phyloP scores from a whole-genome alignment of 2,113 vertebrate genomes.

The Lethenteron reissneri region DNA sequence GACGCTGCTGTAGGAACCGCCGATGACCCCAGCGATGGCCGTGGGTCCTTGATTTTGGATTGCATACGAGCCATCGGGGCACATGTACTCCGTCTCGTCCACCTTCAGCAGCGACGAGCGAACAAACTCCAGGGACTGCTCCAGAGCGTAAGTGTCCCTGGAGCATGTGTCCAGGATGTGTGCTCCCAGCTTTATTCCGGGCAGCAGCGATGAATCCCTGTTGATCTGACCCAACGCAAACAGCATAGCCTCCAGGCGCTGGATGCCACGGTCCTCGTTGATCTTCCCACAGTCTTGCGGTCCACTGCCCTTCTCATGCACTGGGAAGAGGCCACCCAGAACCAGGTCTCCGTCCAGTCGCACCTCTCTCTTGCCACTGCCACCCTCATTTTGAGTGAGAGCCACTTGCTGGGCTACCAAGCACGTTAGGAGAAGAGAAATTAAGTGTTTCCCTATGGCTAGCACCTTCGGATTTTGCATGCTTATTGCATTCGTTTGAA shows the following conservation, averaged over 20 bases:
- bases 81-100: conserved; percentile 94
- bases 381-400: conserved; percentile 42
- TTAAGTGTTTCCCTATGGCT: too few relatives aligned
- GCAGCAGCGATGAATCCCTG: conserved; percentile 45
- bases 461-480: too few relatives aligned
- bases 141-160: conserved; percentile 81
- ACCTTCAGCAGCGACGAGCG: conserved; percentile 91
- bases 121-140: conserved; percentile 93
- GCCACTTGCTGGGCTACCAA: conserved; percentile 17
- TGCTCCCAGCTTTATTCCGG: conserved; percentile 65
- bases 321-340: conserved; percentile 81
- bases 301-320: conserved; percentile 79
- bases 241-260: conserved; percentile 88
- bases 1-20: conserved; percentile 87
- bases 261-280: conserved; percentile 82
- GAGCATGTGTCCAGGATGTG: conserved; percentile 96
- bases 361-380: conserved; percentile 60
- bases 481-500: too few relatives aligned
- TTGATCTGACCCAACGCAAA: conserved; percentile 95
- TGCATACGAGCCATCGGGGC: conserved; percentile 81
- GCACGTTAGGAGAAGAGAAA: too few relatives aligned
- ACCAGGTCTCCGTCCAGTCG: conserved; percentile 92
- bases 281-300: conserved; percentile 81
- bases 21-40: conserved; percentile 78
- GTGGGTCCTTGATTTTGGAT: conserved; percentile 73